These are phyloP conservation scores for Chaenocephalus aceratus DNA, from an alignment of 2,113 vertebrate species.

Conservation along the genomic window DNA sequence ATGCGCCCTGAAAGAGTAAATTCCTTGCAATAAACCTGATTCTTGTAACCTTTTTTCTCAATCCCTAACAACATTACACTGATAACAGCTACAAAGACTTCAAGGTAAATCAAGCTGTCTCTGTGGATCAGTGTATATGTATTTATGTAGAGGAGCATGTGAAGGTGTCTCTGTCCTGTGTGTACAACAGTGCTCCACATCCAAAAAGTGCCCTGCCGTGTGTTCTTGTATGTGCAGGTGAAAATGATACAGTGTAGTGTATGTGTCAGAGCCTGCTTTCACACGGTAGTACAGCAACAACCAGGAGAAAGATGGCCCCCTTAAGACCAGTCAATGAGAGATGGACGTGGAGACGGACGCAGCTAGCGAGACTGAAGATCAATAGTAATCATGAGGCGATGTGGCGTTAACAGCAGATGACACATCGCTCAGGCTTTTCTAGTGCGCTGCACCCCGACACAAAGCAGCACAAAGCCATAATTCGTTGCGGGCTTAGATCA, in stretches of 20 bases:
- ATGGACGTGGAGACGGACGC: conserved; percentile 72
- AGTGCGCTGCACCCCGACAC: conserved; percentile 53
- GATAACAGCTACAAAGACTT: background rate
- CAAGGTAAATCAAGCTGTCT: background rate
- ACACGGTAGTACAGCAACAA: conserved; percentile 33
- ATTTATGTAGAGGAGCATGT: background rate
- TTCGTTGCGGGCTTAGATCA: conserved; percentile 52
- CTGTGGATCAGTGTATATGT: background rate
- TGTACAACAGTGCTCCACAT: background rate
- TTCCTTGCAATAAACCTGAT: too few relatives aligned
- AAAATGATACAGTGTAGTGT: background rate
- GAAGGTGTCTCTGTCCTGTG: background rate
- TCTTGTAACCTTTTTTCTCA: background rate
- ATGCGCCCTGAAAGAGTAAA: too few relatives aligned
- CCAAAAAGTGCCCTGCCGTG: background rate
- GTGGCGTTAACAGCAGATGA: conserved; percentile 79
- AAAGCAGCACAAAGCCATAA: conserved; percentile 63
- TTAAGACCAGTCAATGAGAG: conserved; percentile 80
- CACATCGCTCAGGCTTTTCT: conserved; percentile 77
- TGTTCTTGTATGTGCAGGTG: background rate
- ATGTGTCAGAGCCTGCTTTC: conserved; percentile 17
- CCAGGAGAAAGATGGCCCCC: conserved; percentile 65
- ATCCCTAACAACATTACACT: background rate
- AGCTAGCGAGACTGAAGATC: conserved; percentile 74
- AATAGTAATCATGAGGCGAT: conserved; percentile 84